Conservation (phyloP, 1,140 invertebrate species). For the Lanistes nyassanus region DNA sequence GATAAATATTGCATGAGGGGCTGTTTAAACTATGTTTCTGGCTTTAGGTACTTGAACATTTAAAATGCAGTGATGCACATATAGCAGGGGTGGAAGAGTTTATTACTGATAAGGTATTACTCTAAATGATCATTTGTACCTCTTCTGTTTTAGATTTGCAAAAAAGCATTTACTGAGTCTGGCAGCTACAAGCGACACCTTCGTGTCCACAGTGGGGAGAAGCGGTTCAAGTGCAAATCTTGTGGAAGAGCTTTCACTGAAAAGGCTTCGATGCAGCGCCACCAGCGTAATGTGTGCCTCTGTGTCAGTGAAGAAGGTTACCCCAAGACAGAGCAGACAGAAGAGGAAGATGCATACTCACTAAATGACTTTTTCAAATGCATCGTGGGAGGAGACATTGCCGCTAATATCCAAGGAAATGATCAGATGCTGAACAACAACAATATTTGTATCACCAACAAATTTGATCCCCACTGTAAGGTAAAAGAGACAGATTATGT, state of each 20-base stretch:
- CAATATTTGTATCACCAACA: neutral
- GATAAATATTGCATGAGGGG: too few species aligned
- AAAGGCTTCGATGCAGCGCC: slow-evolving; percentile 21
- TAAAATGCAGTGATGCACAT: too few species aligned
- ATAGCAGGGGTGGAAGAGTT: too few species aligned
- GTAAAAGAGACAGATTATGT: neutral
- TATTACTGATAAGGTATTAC: too few species aligned
- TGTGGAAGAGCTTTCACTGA: slow-evolving; percentile 34
- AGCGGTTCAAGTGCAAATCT: slow-evolving; percentile 26
- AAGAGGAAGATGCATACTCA: neutral
- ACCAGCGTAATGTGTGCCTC: slow-evolving; percentile 27
- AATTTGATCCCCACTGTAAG: neutral
- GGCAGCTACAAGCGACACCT: slow-evolving; percentile 33
- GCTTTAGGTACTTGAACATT: too few species aligned
- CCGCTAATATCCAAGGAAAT: neutral
- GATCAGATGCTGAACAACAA: slow-evolving; percentile 11
- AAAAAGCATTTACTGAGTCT: slow-evolving; percentile 34
- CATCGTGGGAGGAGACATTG: neutral
- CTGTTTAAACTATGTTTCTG: too few species aligned
- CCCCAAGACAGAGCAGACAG: neutral
- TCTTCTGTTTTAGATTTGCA: slow-evolving; percentile 15
- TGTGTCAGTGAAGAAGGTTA: neutral
- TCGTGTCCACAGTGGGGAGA: slow-evolving; percentile 36
- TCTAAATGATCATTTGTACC: too few species aligned
- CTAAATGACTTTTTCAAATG: slow-evolving; percentile 7